A percentile compares a stretch with the other conserved stretches of the same genome.
These are phyloP conservation scores for Drosophila gunungcola DNA, from an alignment of 1,140 invertebrate species.

Conservation along the genomic window DNA sequence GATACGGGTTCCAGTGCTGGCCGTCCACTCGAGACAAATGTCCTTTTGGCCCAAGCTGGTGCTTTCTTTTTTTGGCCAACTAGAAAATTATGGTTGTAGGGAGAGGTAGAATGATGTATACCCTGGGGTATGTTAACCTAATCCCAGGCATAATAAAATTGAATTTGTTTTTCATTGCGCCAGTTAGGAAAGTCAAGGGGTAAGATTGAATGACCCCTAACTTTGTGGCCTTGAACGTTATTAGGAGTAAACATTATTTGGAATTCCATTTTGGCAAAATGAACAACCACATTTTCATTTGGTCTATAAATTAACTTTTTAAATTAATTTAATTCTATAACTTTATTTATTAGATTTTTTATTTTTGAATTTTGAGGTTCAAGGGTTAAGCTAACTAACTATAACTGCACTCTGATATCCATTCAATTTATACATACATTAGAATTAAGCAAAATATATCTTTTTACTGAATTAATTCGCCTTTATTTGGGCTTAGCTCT, in stretches of 20 bases:
- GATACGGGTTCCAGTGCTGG: constrained; percentile 9
- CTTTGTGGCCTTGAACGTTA: constrained; percentile 1
- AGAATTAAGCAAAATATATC: too few species aligned
- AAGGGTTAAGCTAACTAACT: too few species aligned
- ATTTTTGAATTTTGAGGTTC: too few species aligned
- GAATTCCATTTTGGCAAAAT: not conserved
- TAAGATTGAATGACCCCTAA: constrained; percentile 10
- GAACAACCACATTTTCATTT: not conserved
- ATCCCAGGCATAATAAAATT: constrained; percentile 35
- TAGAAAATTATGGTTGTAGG: constrained; percentile 31
- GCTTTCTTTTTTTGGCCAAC: constrained; percentile 20
- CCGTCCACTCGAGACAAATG: constrained; percentile 53
- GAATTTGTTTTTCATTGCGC: constrained; percentile 10
- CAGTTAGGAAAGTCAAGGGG: constrained; percentile 3
- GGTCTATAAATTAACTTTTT: not conserved
- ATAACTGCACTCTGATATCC: too few species aligned
- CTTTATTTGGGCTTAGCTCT: not conserved
- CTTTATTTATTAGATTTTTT: too few species aligned
- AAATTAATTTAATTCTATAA: not conserved
- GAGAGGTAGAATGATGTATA: constrained; percentile 26
- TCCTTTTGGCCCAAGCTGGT: constrained; percentile 27
- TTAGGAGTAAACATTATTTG: not conserved
- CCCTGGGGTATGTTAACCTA: constrained; percentile 25
- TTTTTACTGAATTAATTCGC: not conserved
- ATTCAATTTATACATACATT: not conserved